These are phyloP conservation scores for Taxidea taxus DNA, from an alignment of 2,113 vertebrate genomes.

Conservation along the genomic window DNA sequence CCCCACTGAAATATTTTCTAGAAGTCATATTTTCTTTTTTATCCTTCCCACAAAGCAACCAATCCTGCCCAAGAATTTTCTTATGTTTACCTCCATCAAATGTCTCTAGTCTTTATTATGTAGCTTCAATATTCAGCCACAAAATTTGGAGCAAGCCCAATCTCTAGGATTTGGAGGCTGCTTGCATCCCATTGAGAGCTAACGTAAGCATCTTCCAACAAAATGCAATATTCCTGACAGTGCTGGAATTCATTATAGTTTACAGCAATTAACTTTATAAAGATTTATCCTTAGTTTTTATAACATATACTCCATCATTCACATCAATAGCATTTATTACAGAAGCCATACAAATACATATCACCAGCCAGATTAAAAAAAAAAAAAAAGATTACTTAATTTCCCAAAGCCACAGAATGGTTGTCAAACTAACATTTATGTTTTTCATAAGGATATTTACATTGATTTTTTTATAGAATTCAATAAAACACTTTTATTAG, in stretches of 20 bases:
- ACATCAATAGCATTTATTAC: background rate
- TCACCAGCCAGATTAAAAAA: background rate
- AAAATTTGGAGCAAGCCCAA: background rate
- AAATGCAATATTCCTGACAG: background rate
- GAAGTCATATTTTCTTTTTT: background rate
- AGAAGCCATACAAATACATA: background rate
- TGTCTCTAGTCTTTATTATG: background rate
- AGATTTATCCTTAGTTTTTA: background rate
- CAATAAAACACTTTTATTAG: background rate
- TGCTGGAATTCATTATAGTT: background rate
- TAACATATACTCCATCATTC: background rate
- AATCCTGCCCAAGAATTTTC: background rate
- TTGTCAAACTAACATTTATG: background rate
- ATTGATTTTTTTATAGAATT: background rate
- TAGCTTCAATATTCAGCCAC: background rate
- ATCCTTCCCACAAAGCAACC: background rate
- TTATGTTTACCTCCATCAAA: background rate
- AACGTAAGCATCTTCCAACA: background rate
- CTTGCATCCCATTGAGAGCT: background rate
- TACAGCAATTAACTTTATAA: background rate
- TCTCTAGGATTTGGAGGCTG: background rate
- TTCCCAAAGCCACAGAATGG: background rate
- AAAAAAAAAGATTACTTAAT: background rate
- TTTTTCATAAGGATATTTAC: background rate
- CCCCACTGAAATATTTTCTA: background rate